Percentiles rank a stretch among this genome's conserved stretches.
Evolutionary conservation across 2,113 vertebrate genomes (phyloP).

Genomic region (Lepus timidus): DNA sequence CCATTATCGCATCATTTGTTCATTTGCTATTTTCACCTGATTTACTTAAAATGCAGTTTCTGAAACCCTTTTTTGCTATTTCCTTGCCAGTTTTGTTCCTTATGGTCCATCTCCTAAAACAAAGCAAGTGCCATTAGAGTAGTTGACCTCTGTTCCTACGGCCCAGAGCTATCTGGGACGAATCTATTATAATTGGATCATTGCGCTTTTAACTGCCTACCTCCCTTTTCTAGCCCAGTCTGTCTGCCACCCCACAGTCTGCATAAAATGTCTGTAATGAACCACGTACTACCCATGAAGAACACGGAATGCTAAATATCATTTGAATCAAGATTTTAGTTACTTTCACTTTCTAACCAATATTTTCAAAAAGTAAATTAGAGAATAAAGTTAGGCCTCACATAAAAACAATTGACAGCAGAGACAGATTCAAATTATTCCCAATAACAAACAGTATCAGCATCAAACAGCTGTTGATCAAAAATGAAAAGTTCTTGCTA

Average conservation of each 20-base stretch:
- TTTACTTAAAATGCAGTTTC: slow-evolving; percentile 11
- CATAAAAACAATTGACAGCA: slow-evolving; percentile 10
- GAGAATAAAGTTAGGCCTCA: background rate
- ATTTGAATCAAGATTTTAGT: slow-evolving; percentile 44
- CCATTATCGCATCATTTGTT: background rate
- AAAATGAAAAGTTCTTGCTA: background rate
- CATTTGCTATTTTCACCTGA: background rate
- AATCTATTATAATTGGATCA: slow-evolving; percentile 33
- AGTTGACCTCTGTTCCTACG: background rate
- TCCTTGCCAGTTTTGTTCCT: slow-evolving; percentile 9
- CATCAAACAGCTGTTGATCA: background rate
- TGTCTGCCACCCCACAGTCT: background rate
- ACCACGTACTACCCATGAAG: background rate
- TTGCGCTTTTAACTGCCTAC: slow-evolving; percentile 44
- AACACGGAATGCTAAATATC: slow-evolving; percentile 42
- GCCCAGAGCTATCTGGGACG: background rate
- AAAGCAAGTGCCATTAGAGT: background rate
- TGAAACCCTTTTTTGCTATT: background rate
- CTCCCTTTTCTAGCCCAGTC: background rate
- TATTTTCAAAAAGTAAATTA: slow-evolving; percentile 41
- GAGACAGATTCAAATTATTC: background rate
- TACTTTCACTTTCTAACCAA: slow-evolving; percentile 46
- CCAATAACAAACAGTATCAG: background rate
- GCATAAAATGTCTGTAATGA: slow-evolving; percentile 10
- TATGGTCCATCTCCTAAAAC: background rate